phyloP scores from a whole-genome alignment of 2,113 vertebrate genomes.

The Hippotragus niger region DNA sequence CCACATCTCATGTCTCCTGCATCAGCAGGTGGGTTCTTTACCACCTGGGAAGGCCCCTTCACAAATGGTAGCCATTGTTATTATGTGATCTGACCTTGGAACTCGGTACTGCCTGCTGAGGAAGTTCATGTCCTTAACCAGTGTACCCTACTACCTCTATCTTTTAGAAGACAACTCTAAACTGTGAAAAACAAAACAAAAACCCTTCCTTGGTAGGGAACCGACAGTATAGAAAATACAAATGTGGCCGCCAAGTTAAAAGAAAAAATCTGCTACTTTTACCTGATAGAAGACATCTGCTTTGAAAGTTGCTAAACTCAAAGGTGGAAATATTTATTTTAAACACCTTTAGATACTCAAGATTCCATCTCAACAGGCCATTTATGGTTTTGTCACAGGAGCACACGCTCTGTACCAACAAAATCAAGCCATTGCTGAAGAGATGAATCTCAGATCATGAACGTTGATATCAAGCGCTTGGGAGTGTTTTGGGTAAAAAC shows the following conservation, averaged over 20 bases:
- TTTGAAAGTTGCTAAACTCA: conserved; percentile 45
- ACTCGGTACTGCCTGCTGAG: not conserved
- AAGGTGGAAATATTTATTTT: conserved; percentile 51
- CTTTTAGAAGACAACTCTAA: not conserved
- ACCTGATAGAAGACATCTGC: conserved; percentile 61
- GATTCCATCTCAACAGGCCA: conserved; percentile 1
- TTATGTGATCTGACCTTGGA: not conserved
- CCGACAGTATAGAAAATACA: conserved; percentile 16
- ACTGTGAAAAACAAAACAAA: not conserved
- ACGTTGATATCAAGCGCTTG: not conserved
- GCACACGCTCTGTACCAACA: conserved; percentile 13
- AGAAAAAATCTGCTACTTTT: conserved; percentile 20
- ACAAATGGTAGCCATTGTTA: not conserved
- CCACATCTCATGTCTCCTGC: not conserved
- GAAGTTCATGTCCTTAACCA: not conserved
- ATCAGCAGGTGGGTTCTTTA: not conserved
- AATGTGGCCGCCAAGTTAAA: conserved; percentile 29
- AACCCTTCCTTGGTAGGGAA: not conserved
- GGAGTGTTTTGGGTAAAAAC: not conserved
- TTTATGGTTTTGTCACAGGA: conserved; percentile 34
- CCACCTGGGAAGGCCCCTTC: not conserved
- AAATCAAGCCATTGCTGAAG: conserved; percentile 29
- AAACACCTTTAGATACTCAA: conserved; percentile 42
- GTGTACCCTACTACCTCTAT: not conserved
- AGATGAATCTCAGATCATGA: not conserved